Percentiles rank a stretch among this genome's conserved stretches.
phyloP scores from a whole-genome alignment of 2,113 vertebrate species.

The Carassius gibelio region DNA sequence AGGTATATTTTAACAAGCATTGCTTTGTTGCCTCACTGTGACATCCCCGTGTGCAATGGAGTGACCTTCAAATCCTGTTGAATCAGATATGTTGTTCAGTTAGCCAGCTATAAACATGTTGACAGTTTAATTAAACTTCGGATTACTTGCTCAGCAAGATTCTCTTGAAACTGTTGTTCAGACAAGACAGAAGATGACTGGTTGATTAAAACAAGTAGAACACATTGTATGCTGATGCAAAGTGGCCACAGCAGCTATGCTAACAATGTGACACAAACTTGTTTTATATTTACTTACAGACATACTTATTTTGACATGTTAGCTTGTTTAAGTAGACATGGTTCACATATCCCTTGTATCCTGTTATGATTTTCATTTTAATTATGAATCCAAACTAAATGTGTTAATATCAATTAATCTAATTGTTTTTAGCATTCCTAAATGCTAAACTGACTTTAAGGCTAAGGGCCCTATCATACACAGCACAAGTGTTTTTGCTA shows the following conservation, averaged over 20 bases:
- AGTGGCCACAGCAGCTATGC: neutral
- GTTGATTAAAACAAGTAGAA: neutral
- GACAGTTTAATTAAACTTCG: neutral
- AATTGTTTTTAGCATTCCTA: neutral
- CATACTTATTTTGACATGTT: neutral
- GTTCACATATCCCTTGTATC: neutral
- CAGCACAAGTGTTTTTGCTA: no score
- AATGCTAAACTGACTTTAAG: neutral
- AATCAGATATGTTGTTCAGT: neutral
- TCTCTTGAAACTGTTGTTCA: neutral
- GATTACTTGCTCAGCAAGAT: neutral
- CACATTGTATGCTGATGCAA: neutral
- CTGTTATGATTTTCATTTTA: neutral
- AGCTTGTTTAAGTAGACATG: neutral
- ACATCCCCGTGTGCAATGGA: neutral
- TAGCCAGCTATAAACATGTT: conserved; percentile 5
- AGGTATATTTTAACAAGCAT: neutral
- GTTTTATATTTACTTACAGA: neutral
- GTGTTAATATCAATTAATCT: neutral
- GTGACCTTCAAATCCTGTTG: neutral
- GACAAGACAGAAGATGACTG: neutral
- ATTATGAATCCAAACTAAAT: neutral
- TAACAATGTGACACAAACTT: neutral
- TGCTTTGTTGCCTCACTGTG: neutral
- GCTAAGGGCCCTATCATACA: no score